These are phyloP conservation scores for Nomada fabriciana DNA, from an alignment of 2,888 invertebrate genomes.

Conservation along the genomic window DNA sequence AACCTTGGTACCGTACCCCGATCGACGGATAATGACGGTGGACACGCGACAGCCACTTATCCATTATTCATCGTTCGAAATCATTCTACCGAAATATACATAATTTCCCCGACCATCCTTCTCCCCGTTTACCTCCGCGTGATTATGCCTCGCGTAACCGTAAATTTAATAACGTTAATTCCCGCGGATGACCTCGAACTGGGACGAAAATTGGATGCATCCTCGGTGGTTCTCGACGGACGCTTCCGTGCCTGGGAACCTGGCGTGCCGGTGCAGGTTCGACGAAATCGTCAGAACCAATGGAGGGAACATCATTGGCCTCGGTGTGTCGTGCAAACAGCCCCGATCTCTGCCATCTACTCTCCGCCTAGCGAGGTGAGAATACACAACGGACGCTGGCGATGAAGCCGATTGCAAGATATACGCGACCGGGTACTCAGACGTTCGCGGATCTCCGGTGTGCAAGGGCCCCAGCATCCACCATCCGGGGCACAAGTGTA, in stretches of 20 bases:
- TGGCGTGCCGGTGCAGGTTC: not conserved
- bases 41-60: conserved; percentile 83
- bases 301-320: not conserved
- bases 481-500: conserved; percentile 75
- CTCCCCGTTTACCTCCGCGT: conserved; percentile 18
- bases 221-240: not conserved
- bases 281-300: conserved; percentile 18
- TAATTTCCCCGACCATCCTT: conserved; percentile 64
- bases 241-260: conserved; percentile 22
- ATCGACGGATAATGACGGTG: conserved; percentile 79
- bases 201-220: conserved; percentile 29
- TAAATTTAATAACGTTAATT: conserved; percentile 43
- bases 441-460: conserved; percentile 26
- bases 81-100: conserved; percentile 77
- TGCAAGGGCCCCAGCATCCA: conserved; percentile 68
- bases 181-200: not conserved
- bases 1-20: conserved; percentile 37
- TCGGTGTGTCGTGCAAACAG: conserved; percentile 10
- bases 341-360: conserved; percentile 40
- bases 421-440: conserved; percentile 45
- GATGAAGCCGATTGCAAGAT: conserved; percentile 79
- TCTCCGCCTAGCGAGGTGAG: conserved; percentile 62
- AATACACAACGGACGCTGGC: conserved; percentile 71
- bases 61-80: conserved; percentile 83
- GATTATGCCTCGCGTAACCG: conserved; percentile 48